Conservation (phyloP, 2,797 vertebrate genomes). For the Protosalanx chinensis region DNA sequence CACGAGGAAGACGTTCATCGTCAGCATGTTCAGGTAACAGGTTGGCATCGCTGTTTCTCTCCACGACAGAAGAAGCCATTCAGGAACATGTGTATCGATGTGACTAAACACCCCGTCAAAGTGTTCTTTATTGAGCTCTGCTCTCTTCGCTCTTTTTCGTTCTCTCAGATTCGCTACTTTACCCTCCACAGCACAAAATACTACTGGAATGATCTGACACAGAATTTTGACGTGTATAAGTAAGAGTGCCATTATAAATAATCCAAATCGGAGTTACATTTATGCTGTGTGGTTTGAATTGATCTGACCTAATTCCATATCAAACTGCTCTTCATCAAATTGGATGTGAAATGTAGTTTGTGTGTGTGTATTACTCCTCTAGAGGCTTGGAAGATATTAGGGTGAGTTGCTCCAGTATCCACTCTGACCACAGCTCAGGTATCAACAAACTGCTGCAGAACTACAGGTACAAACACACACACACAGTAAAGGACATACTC, state of each 20-base stretch:
- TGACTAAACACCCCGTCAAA: not conserved
- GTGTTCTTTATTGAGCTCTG: not conserved
- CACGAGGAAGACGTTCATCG: constrained; percentile 48
- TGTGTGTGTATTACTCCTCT: constrained; percentile 39
- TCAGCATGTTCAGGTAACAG: constrained; percentile 47
- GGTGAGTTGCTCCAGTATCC: constrained; percentile 78
- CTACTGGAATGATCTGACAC: constrained; percentile 83
- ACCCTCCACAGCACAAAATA: constrained; percentile 86
- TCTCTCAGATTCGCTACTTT: constrained; percentile 82
- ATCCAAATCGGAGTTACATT: not conserved
- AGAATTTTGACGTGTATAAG: constrained; percentile 84
- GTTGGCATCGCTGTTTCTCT: not conserved
- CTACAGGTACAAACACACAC: constrained; percentile 76
- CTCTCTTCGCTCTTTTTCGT: constrained; percentile 7
- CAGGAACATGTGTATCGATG: not conserved
- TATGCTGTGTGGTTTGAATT: not conserved
- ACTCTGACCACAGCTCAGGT: constrained; percentile 81
- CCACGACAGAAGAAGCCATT: not conserved
- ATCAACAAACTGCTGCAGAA: constrained; percentile 78
- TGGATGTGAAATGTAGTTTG: not conserved
- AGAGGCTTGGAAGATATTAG: constrained; percentile 87
- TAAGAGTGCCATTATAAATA: constrained; percentile 65
- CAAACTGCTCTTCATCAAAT: not conserved
- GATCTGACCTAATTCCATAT: not conserved
- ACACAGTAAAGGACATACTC: not conserved